These are phyloP conservation scores for Apamea monoglypha DNA, from an alignment of 2,888 invertebrate genomes.

Conservation along the genomic window DNA sequence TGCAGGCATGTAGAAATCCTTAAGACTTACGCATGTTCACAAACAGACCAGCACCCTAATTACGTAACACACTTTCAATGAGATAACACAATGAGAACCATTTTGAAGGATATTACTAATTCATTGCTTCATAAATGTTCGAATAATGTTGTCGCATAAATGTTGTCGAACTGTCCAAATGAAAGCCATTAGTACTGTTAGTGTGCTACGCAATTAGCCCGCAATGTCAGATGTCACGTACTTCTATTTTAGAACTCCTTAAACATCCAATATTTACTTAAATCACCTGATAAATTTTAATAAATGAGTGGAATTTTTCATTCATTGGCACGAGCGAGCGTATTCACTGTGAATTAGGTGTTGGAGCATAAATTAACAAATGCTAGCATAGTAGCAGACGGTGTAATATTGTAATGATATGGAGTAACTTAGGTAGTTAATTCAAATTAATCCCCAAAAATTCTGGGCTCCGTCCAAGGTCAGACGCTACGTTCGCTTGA, in stretches of 20 bases:
- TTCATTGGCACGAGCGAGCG: slow-evolving; percentile 68
- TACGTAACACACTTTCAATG: not conserved
- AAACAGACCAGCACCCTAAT: no score
- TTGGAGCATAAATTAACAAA: slow-evolving; percentile 72
- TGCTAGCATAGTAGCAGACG: slow-evolving; percentile 70
- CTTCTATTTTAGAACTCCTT: slow-evolving; percentile 31
- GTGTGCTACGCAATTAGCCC: not conserved
- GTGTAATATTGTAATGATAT: slow-evolving; percentile 62
- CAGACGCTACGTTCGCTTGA: slow-evolving; percentile 71
- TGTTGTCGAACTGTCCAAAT: not conserved
- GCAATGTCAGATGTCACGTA: slow-evolving; percentile 8
- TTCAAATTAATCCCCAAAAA: slow-evolving; percentile 70
- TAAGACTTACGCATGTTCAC: no score
- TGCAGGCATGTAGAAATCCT: not conserved
- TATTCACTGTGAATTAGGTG: slow-evolving; percentile 62
- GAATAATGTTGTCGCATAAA: not conserved
- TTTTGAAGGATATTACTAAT: not conserved
- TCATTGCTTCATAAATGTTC: not conserved
- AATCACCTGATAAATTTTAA: slow-evolving; percentile 38
- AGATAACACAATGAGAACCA: no score
- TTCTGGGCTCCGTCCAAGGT: slow-evolving; percentile 74
- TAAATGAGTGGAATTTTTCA: slow-evolving; percentile 68
- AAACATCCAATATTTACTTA: slow-evolving; percentile 40
- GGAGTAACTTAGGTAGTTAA: slow-evolving; percentile 61
- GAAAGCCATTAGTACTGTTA: not conserved